phyloP scores from a whole-genome alignment of 2,888 invertebrate genomes.

The Agrotis ipsilon region DNA sequence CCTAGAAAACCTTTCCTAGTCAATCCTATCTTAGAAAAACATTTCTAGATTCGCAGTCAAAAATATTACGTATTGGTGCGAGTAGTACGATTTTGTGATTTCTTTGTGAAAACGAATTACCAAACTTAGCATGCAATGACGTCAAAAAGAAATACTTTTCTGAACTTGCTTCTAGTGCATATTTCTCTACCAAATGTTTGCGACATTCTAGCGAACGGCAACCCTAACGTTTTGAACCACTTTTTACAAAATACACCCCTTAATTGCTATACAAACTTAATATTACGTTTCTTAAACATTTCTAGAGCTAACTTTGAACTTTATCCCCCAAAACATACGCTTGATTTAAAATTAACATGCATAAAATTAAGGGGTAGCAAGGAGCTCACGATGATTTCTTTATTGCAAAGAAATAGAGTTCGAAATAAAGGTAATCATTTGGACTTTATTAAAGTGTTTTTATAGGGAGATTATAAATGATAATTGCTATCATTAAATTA shows the following conservation, averaged over 20 bases:
- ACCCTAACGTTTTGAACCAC: constrained; percentile 51
- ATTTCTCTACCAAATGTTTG: too few species aligned
- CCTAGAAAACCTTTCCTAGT: too few species aligned
- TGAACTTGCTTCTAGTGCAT: too few species aligned
- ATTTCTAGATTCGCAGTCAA: too few species aligned
- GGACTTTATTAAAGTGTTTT: constrained; percentile 28
- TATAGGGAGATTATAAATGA: constrained; percentile 49
- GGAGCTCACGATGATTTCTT: constrained; percentile 41
- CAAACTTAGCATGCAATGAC: too few species aligned
- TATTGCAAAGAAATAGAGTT: constrained; percentile 52
- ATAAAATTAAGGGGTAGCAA: constrained; percentile 16
- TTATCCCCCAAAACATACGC: background rate
- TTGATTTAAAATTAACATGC: background rate
- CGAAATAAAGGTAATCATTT: constrained; percentile 34
- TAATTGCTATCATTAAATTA: constrained; percentile 60
- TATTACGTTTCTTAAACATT: constrained; percentile 25
- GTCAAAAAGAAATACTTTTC: too few species aligned
- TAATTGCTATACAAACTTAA: constrained; percentile 55
- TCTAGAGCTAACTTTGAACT: constrained; percentile 32
- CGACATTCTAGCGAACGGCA: constrained; percentile 19
- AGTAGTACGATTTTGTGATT: too few species aligned
- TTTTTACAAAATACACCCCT: constrained; percentile 64
- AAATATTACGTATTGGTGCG: too few species aligned
- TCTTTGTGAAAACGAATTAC: too few species aligned
- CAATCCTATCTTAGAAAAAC: too few species aligned